These are phyloP conservation scores for Columba guinea DNA, from an alignment of 2,797 vertebrate genomes.

Conservation along the genomic window DNA sequence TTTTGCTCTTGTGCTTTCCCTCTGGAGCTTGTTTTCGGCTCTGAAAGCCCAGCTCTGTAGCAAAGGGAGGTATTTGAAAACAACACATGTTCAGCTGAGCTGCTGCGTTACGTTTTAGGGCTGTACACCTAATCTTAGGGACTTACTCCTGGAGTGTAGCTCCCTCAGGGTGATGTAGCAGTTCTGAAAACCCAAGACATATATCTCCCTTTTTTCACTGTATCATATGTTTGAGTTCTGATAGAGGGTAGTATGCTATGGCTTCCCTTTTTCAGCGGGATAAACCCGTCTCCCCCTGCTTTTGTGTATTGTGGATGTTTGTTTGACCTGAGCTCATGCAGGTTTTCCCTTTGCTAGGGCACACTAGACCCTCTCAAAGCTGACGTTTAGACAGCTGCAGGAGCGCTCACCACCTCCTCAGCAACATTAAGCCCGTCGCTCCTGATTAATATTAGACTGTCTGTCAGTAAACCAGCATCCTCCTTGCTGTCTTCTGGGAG, in stretches of 20 bases:
- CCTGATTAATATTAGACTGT: slow-evolving; percentile 20
- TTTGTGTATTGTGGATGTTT: neutral
- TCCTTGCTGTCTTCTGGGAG: slow-evolving; percentile 25
- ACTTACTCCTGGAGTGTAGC: neutral
- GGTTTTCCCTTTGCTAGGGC: neutral
- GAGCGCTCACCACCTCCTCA: neutral
- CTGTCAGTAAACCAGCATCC: slow-evolving; percentile 37
- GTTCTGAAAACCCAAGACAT: neutral
- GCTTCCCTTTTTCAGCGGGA: neutral
- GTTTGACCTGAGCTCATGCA: neutral
- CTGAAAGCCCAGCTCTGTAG: neutral
- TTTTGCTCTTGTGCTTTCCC: slow-evolving; percentile 35
- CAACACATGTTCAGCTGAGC: slow-evolving; percentile 12
- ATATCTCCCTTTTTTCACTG: neutral
- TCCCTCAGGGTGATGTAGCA: neutral
- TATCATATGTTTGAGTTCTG: neutral
- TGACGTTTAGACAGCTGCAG: neutral
- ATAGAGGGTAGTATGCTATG: neutral
- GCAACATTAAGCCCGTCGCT: neutral
- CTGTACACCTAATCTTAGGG: neutral
- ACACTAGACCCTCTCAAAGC: neutral
- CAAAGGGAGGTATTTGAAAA: slow-evolving; percentile 19
- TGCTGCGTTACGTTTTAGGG: neutral
- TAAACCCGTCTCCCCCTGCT: neutral
- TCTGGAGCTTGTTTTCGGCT: slow-evolving; percentile 52